These are phyloP conservation scores for Amblyteles armatorius DNA, from an alignment of 2,888 invertebrate species.

Conservation along the genomic window DNA sequence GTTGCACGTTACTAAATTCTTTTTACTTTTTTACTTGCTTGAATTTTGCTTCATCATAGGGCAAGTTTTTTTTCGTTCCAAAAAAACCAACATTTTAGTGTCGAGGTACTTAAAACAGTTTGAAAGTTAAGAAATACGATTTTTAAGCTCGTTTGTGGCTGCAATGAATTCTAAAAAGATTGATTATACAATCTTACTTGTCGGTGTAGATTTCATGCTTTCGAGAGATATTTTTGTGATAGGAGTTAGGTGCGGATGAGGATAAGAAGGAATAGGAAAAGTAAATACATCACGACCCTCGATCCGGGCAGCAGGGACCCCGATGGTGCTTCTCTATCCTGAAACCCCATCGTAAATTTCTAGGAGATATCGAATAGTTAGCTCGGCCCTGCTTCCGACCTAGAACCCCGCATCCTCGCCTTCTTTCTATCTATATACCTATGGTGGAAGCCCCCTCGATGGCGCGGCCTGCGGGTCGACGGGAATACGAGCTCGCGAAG, in stretches of 20 bases:
- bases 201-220: neutral
- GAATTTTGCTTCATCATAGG: neutral
- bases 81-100: no score
- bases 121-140: no score
- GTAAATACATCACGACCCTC: slow-evolving; percentile 44
- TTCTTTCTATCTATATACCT: slow-evolving; percentile 20
- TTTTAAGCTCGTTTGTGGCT: no score
- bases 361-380: slow-evolving; percentile 42
- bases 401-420: slow-evolving; percentile 21
- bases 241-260: slow-evolving; percentile 25
- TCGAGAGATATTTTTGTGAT: slow-evolving; percentile 33
- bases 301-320: slow-evolving; percentile 2
- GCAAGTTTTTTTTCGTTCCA: no score
- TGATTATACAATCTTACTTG: neutral
- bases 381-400: slow-evolving; percentile 7
- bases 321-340: slow-evolving; percentile 16
- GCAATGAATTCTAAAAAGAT: neutral
- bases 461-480: neutral
- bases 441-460: neutral
- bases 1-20: no score
- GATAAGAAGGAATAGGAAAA: slow-evolving; percentile 41
- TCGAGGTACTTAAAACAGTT: no score
- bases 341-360: slow-evolving; percentile 40
- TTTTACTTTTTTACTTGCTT: neutral
- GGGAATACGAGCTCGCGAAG: slow-evolving; percentile 45